phyloP scores from a whole-genome alignment of 1,140 invertebrate genomes.

The Aporrectodea caliginosa region DNA sequence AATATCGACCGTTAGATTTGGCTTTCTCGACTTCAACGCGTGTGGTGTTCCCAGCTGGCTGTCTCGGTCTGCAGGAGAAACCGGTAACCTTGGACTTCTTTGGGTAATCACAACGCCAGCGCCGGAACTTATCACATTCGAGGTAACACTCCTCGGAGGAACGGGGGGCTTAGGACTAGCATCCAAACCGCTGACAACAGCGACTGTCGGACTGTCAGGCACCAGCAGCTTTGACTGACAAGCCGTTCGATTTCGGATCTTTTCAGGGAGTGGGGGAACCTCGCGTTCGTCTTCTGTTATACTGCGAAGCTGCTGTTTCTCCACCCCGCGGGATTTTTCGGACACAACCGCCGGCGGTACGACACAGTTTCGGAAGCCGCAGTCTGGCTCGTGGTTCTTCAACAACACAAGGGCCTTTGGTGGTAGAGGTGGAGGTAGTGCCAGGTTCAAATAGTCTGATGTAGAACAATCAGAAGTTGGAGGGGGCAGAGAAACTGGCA shows the following conservation, averaged over 20 bases:
- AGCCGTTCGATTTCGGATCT: neutral
- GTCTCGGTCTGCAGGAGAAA: neutral
- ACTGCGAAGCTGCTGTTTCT: neutral
- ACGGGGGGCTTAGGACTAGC: neutral
- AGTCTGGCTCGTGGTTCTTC: neutral
- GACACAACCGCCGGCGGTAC: too few relatives aligned
- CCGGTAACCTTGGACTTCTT: neutral
- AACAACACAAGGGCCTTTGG: neutral
- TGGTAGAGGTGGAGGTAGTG: neutral
- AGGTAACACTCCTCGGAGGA: neutral
- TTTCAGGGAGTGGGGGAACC: neutral
- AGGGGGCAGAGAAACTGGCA: neutral
- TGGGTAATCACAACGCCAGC: neutral
- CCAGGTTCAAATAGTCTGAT: neutral
- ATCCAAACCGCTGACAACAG: neutral
- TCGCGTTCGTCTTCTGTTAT: neutral
- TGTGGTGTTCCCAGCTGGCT: neutral
- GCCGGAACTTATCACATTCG: neutral
- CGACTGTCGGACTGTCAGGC: neutral
- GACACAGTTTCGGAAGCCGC: neutral
- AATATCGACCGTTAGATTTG: slow-evolving; percentile 18
- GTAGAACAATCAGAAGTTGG: neutral
- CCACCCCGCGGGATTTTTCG: neutral
- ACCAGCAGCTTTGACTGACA: neutral
- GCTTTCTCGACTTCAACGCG: slow-evolving; percentile 39